A percentile compares a stretch with the other conserved stretches of the same genome.
These are phyloP conservation scores for Sphyrna mokarran DNA, from an alignment of 2,113 vertebrate genomes.

Conservation along the genomic window DNA sequence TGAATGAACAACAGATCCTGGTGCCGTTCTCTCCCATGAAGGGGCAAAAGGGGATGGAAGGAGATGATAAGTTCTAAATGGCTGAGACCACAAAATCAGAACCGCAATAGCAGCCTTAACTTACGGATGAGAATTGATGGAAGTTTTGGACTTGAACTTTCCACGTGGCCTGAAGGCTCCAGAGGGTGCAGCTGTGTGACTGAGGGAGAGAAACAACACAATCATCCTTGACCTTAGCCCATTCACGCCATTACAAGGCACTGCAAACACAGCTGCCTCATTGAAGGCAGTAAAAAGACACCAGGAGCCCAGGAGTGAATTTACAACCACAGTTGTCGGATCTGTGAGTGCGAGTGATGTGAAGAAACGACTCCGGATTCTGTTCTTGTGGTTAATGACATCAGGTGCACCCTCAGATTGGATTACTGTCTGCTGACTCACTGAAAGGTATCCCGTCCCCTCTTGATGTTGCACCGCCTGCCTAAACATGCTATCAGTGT, in stretches of 20 bases:
- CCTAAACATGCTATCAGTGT: constrained; percentile 1
- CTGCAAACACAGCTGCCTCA: neutral
- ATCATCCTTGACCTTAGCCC: neutral
- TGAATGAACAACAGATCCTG: too few relatives aligned
- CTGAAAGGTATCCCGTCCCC: neutral
- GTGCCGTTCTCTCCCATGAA: neutral
- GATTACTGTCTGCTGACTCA: constrained; percentile 30
- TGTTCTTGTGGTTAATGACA: neutral
- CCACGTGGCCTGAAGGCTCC: neutral
- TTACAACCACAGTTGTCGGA: neutral
- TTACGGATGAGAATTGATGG: neutral
- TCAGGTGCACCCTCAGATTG: constrained; percentile 4
- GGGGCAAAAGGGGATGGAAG: neutral
- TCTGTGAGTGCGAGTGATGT: neutral
- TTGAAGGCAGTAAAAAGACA: neutral
- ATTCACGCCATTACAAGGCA: neutral
- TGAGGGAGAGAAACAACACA: neutral
- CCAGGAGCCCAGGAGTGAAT: neutral
- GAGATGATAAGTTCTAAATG: neutral
- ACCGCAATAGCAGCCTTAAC: neutral
- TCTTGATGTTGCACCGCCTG: neutral
- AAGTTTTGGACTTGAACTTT: neutral
- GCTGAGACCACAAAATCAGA: neutral
- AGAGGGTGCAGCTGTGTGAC: neutral
- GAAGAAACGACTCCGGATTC: neutral